A percentile compares a stretch with the other conserved stretches of the same genome.
phyloP scores from a whole-genome alignment of 2,888 invertebrate species.

The Anthrax anthrax region DNA sequence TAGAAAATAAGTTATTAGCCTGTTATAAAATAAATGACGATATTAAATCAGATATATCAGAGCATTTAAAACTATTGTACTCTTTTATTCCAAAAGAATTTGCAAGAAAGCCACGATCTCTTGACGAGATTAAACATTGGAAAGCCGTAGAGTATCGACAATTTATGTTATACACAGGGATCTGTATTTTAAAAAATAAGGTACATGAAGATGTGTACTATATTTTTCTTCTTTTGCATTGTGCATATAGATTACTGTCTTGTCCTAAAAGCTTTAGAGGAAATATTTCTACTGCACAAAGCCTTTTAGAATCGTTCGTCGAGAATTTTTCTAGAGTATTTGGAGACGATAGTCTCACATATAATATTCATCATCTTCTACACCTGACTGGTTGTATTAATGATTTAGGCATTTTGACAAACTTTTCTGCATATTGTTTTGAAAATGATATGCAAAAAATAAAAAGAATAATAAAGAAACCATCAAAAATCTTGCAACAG shows the following conservation, averaged over 20 bases:
- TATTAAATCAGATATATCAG: background rate
- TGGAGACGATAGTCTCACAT: conserved; percentile 8
- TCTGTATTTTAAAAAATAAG: conserved; percentile 3
- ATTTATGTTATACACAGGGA: conserved; percentile 10
- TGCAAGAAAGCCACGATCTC: conserved; percentile 8
- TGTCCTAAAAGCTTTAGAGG: background rate
- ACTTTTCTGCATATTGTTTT: conserved; percentile 6
- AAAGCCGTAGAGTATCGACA: conserved; percentile 10
- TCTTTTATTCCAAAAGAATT: background rate
- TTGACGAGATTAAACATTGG: conserved; percentile 12
- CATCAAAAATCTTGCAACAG: background rate
- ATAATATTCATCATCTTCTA: conserved; percentile 11
- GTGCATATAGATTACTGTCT: conserved; percentile 1
- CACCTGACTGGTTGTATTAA: conserved; percentile 9
- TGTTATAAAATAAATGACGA: background rate
- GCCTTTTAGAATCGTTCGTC: conserved; percentile 10
- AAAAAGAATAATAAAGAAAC: conserved; percentile 5
- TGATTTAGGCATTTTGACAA: conserved; percentile 7
- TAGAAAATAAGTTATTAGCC: background rate
- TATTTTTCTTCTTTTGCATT: conserved; percentile 4
- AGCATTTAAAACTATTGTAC: background rate
- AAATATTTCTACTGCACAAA: conserved; percentile 4
- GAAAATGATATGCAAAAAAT: conserved; percentile 11
- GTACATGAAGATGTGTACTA: conserved; percentile 11
- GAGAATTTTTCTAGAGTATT: conserved; percentile 9